Evolutionary conservation across 2,888 invertebrate species (phyloP).

Genomic region (Carabus problematicus): DNA sequence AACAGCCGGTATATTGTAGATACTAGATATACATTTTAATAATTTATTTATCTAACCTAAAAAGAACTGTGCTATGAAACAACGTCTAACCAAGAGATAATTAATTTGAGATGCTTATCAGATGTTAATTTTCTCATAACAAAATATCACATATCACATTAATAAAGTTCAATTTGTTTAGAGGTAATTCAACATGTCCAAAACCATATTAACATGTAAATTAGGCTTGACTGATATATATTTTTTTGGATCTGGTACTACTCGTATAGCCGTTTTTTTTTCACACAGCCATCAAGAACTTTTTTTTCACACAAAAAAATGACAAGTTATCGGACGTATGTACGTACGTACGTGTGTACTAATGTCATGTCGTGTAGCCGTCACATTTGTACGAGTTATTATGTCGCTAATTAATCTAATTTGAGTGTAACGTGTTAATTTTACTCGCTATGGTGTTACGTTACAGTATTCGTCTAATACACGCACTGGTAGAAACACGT

Average conservation of each 20-base stretch:
- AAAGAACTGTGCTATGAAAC: too few relatives aligned
- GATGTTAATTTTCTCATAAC: conserved; percentile 21
- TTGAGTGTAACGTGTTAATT: conserved; percentile 38
- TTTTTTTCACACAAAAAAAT: conserved; percentile 20
- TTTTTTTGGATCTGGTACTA: conserved; percentile 35
- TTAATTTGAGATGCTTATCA: conserved; percentile 30
- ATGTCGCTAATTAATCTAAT: conserved; percentile 40
- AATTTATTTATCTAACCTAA: too few relatives aligned
- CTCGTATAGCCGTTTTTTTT: conserved; percentile 17
- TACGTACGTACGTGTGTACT: conserved; percentile 3
- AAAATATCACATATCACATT: conserved; percentile 33
- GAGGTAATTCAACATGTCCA: conserved; percentile 31
- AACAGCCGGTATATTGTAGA: too few relatives aligned
- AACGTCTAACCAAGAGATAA: neutral
- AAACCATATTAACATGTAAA: conserved; percentile 38
- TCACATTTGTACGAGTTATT: conserved; percentile 38
- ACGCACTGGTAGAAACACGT: too few relatives aligned
- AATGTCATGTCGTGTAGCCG: conserved; percentile 30
- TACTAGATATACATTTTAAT: too few relatives aligned
- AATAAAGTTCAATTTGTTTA: conserved; percentile 31
- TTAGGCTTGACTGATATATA: conserved; percentile 35
- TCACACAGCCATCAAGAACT: conserved; percentile 25
- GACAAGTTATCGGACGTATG: conserved; percentile 30
- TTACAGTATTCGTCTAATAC: neutral
- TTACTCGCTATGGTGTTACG: neutral